Conservation (phyloP, 2,888 invertebrate species). For the Spodoptera exigua region DNA sequence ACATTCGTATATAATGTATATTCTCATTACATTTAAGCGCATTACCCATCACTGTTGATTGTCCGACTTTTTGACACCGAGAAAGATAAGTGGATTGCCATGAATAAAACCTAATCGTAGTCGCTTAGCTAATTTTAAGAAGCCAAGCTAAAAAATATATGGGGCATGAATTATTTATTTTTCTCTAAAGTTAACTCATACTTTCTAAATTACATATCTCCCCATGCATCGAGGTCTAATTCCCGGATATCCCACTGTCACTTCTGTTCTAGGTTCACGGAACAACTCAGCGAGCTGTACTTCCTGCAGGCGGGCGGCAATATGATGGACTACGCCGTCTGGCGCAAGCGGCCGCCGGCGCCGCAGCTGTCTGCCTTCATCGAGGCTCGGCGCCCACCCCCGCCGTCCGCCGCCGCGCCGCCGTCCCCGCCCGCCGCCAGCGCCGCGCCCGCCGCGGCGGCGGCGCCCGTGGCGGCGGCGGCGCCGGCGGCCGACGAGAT, state of each 20-base stretch:
- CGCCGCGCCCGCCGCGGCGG: slow-evolving; percentile 67
- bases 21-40: too few relatives aligned
- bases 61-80: too few relatives aligned
- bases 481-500: slow-evolving; percentile 79
- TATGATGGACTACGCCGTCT: slow-evolving; percentile 95
- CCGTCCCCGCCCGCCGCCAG: slow-evolving; percentile 81
- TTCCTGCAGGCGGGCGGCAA: slow-evolving; percentile 96
- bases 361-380: slow-evolving; percentile 93
- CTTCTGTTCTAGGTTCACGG: slow-evolving; percentile 89
- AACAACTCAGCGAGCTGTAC: slow-evolving; percentile 95
- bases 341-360: slow-evolving; percentile 94
- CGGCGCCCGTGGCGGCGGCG: slow-evolving; percentile 76
- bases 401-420: slow-evolving; percentile 89
- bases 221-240: too few relatives aligned
- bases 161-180: too few relatives aligned
- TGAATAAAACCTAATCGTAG: too few relatives aligned
- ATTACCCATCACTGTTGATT: too few relatives aligned
- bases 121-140: too few relatives aligned
- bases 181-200: too few relatives aligned
- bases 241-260: neutral
- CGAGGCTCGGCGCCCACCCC: slow-evolving; percentile 92
- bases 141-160: too few relatives aligned
- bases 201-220: too few relatives aligned
- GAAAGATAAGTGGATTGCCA: too few relatives aligned
- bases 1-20: too few relatives aligned